Evolutionary conservation across 2,797 vertebrate genomes (phyloP), one percentile per base, ranked within the genome.

Genomic region (Spheniscus humboldti): DNA sequence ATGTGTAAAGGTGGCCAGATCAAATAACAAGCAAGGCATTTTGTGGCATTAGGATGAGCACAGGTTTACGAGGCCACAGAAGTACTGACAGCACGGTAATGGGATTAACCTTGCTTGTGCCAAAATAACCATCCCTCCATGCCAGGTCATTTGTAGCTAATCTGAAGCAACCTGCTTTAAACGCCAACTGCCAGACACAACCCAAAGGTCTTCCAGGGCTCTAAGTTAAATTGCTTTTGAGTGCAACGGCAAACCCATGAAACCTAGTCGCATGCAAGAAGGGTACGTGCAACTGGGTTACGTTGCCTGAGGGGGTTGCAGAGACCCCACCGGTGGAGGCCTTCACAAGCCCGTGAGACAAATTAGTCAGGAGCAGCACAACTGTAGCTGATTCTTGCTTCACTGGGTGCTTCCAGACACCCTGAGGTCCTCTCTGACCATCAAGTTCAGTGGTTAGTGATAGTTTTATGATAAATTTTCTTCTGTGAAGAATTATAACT

Each of bases 81-180:
- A 75, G 5, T 52, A 76, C 4, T 53, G 37, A 50, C 47, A 82
- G 85, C 41, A 66, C 3, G 5, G 82, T 63, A 92, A 95, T n/a
- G 47, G 47, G 59, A 94, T 95, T 92, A 93, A 81, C 35, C 8
- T 72, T 60, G 84, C 84, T 78, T 75, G 39, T 92, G 33, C 69
- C 69, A 89, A 79, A 86, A 84, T 35, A 52, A 62, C 27, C 78
- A 56, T 69, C 45, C 25, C 31, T 73, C 10, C 5, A 5, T 50
- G n/a, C 67, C 62, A 93, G 84, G 37, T 13, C 41, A 76, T 57
- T 67, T 89, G 63, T 62, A 64, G 77, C 72, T 92, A 52, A 90
- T 83, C 77, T 92, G 66, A 92, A 85, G 66, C 56, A 93, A 90
- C 37, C 41, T 52, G 33, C 77, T 97, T 90, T 95, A 86, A 92